Evolutionary conservation across 2,888 invertebrate genomes (phyloP).

Genomic region (Callinectes sapidus): DNA sequence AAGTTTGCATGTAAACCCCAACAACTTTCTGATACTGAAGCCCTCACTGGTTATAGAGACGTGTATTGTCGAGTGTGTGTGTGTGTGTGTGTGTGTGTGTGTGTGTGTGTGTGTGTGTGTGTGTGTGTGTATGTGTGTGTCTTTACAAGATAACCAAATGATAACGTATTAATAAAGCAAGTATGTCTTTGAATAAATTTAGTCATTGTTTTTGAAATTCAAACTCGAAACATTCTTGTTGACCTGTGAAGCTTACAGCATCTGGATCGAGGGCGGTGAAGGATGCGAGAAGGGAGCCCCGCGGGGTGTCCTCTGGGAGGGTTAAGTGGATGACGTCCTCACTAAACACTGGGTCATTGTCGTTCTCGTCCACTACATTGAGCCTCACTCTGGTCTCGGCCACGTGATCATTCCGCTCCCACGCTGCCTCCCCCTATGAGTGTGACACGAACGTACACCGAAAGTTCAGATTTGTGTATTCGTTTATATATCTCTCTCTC

Average conservation of each 20-base stretch:
- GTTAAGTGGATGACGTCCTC: conserved; percentile 22
- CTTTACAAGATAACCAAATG: no score
- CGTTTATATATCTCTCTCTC: neutral
- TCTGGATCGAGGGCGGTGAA: conserved; percentile 47
- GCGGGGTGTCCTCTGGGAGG: conserved; percentile 47
- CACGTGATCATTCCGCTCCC: conserved; percentile 10
- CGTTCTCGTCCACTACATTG: conserved; percentile 45
- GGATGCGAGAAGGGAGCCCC: conserved; percentile 39
- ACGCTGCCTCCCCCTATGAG: conserved; percentile 38
- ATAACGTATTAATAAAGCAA: no score
- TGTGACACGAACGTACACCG: neutral
- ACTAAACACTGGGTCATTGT: conserved; percentile 52
- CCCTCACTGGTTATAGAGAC: no score
- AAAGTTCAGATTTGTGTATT: neutral
- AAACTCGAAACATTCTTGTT: neutral
- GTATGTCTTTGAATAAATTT: neutral
- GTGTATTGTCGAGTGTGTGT: no score
- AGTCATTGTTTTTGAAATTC: neutral
- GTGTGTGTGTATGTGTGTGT: no score
- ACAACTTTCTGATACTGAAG: no score
- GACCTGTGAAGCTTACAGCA: neutral
- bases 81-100: no score
- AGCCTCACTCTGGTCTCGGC: conserved; percentile 30
- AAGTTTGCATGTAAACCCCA: no score
- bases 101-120: no score